Evolutionary conservation across 1,140 invertebrate species (phyloP).

Genomic region (Manduca sexta): DNA sequence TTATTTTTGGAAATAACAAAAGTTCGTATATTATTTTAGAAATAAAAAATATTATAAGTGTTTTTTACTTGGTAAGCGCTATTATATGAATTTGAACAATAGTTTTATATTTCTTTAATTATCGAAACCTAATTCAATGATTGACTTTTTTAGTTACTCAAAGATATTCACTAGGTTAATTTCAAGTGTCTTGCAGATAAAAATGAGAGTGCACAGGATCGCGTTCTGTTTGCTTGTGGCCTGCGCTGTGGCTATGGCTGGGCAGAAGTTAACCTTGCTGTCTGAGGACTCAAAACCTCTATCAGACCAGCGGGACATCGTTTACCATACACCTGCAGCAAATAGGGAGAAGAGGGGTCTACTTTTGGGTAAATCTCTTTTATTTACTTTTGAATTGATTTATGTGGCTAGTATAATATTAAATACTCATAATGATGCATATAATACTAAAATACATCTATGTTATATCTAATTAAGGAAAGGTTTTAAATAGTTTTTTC

Average conservation of each 20-base stretch:
- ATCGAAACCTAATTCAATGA: background rate
- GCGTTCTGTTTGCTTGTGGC: slow-evolving; percentile 35
- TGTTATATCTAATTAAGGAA: no score
- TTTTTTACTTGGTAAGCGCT: no score
- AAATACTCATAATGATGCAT: no score
- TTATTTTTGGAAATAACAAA: no score
- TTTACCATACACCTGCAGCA: slow-evolving; percentile 5
- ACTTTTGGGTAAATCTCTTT: slow-evolving; percentile 9
- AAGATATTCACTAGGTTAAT: background rate
- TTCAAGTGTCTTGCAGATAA: no score
- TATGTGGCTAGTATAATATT: no score
- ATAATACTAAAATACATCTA: no score
- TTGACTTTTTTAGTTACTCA: background rate
- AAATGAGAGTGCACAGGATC: slow-evolving; percentile 46
- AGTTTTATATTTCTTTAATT: no score
- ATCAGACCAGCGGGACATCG: slow-evolving; percentile 7
- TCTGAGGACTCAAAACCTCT: slow-evolving; percentile 14
- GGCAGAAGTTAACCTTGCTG: slow-evolving; percentile 30
- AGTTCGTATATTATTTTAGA: background rate
- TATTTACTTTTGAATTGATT: no score
- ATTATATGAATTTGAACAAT: no score
- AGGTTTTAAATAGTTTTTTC: no score
- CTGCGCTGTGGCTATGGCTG: slow-evolving; percentile 31
- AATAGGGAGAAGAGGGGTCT: slow-evolving; percentile 24
- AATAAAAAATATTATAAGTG: no score